Conservation (phyloP, 2,888 invertebrate genomes). For the Volucella zonaria region DNA sequence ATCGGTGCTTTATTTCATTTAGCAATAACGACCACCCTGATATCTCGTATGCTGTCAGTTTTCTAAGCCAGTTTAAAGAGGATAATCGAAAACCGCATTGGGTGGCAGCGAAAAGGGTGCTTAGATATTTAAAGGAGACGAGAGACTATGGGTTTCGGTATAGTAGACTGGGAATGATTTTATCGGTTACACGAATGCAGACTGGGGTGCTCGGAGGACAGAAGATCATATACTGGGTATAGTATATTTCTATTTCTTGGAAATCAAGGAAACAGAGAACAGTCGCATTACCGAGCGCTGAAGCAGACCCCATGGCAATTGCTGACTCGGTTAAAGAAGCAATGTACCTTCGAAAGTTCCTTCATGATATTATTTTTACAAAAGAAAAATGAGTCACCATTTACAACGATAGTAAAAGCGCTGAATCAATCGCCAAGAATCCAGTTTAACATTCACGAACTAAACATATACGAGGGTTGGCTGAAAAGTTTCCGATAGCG, state of each 20-base stretch:
- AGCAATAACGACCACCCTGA: conserved; percentile 37
- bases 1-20: conserved; percentile 35
- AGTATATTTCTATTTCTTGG: conserved; percentile 9
- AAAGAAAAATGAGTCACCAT: conserved; percentile 2
- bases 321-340: conserved; percentile 24
- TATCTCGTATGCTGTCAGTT: too few species aligned
- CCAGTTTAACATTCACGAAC: conserved; percentile 21
- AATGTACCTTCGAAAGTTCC: conserved; percentile 20
- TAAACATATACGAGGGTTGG: conserved; percentile 21
- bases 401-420: conserved; percentile 26
- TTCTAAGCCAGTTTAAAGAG: conserved; percentile 35
- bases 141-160: background rate
- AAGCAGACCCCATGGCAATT: conserved; percentile 13
- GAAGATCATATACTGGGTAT: conserved; percentile 16
- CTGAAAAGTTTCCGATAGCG: background rate
- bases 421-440: conserved; percentile 23
- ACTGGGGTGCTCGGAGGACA: conserved; percentile 17
- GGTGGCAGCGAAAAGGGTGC: conserved; percentile 10
- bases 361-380: conserved; percentile 7
- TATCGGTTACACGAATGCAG: conserved; percentile 8
- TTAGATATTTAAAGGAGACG: background rate
- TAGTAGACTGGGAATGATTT: conserved; percentile 4
- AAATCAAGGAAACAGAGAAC: conserved; percentile 6
- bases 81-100: conserved; percentile 16
- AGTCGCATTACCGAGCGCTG: conserved; percentile 11